Percentiles rank a stretch among this genome's conserved stretches.
These are phyloP conservation scores for Carcharodon carcharias DNA, from an alignment of 2,797 vertebrate species.

Conservation along the genomic window DNA sequence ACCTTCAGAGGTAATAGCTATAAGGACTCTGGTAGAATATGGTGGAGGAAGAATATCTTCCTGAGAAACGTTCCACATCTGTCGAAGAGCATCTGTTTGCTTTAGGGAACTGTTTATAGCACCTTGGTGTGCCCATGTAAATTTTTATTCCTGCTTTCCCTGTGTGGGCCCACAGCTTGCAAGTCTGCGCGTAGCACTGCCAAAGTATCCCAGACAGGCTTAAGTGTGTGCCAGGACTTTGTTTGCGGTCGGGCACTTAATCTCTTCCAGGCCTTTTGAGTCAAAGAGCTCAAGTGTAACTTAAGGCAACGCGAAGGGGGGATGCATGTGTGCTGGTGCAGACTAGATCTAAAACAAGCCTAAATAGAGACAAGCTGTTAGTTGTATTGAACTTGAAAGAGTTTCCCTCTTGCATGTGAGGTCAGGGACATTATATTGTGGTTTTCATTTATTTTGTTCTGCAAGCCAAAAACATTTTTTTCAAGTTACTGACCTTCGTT, in stretches of 20 bases:
- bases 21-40: neutral
- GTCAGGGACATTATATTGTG: conserved; percentile 42
- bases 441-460: conserved; percentile 47
- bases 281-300: conserved; percentile 73
- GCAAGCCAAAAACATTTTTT: conserved; percentile 47
- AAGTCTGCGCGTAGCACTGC: conserved; percentile 47
- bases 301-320: conserved; percentile 47
- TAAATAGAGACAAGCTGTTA: conserved; percentile 58
- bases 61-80: neutral
- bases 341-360: conserved; percentile 50
- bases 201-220: conserved; percentile 78
- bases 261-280: conserved; percentile 96
- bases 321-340: conserved; percentile 41
- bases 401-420: conserved; percentile 51
- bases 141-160: conserved; percentile 49
- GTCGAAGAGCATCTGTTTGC: neutral
- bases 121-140: neutral
- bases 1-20: neutral
- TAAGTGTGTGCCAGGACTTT: conserved; percentile 82
- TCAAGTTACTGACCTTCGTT: conserved; percentile 42
- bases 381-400: conserved; percentile 51
- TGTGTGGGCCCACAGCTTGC: conserved; percentile 71
- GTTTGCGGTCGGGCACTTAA: conserved; percentile 83
- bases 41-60: neutral
- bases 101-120: conserved; percentile 2